Evolutionary conservation across 2,888 invertebrate species (phyloP).

Genomic region (Aphodius granarius): DNA sequence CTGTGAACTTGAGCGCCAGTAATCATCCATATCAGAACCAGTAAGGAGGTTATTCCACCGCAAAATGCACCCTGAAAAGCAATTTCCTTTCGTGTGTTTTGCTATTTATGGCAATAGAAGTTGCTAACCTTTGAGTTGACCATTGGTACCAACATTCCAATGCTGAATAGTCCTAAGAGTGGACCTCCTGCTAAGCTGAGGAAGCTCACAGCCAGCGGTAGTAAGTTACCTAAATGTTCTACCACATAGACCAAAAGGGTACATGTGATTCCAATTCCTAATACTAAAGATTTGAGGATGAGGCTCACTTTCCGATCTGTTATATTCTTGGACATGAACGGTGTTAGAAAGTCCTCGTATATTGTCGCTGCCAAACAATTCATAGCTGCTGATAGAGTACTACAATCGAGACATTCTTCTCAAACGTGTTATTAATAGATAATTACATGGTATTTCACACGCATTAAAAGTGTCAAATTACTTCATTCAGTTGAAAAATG

Average conservation of each 20-base stretch:
- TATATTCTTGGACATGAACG: slow-evolving; percentile 55
- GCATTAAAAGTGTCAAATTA: not conserved
- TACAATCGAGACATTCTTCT: slow-evolving; percentile 51
- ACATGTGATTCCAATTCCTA: slow-evolving; percentile 65
- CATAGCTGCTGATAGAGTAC: slow-evolving; percentile 64
- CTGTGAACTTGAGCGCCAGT: slow-evolving; percentile 41
- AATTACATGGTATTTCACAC: not conserved
- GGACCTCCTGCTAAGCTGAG: slow-evolving; percentile 68
- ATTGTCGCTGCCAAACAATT: slow-evolving; percentile 66
- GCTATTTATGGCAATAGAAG: too few species aligned
- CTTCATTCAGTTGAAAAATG: too few species aligned
- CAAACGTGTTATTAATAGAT: too few species aligned
- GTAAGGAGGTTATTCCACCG: slow-evolving; percentile 28
- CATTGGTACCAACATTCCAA: slow-evolving; percentile 68
- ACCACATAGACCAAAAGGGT: slow-evolving; percentile 70
- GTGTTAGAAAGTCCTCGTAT: slow-evolving; percentile 65
- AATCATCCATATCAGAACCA: slow-evolving; percentile 40
- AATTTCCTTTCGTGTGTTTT: not conserved
- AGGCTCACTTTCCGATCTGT: slow-evolving; percentile 58
- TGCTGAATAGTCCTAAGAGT: slow-evolving; percentile 64
- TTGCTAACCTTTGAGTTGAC: slow-evolving; percentile 65
- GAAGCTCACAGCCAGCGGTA: slow-evolving; percentile 65
- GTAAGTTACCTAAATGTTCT: slow-evolving; percentile 65
- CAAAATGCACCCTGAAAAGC: slow-evolving; percentile 46
- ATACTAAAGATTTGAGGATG: slow-evolving; percentile 59